phyloP scores from a whole-genome alignment of 2,797 vertebrate genomes.

The Enteromius viviparus region DNA sequence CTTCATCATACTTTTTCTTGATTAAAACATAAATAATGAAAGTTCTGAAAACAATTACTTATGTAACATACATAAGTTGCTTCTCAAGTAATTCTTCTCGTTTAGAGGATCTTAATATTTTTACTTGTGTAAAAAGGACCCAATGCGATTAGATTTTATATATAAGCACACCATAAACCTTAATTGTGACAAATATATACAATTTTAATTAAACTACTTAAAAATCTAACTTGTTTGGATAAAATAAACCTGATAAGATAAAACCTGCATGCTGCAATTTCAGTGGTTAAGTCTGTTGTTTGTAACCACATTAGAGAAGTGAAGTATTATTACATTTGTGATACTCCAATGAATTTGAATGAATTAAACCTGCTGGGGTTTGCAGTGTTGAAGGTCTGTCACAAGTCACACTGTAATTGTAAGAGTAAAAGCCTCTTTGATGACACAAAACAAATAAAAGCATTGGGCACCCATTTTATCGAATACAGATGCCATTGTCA shows the following conservation, averaged over 20 bases:
- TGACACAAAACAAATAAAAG: slow-evolving; percentile 31
- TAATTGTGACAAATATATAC: not conserved
- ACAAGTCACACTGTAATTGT: not conserved
- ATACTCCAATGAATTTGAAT: not conserved
- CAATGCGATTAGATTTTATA: not conserved
- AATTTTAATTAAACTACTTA: not conserved
- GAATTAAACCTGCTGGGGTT: not conserved
- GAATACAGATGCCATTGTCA: not conserved
- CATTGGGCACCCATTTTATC: not conserved
- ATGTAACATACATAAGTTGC: not conserved
- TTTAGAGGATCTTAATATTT: not conserved
- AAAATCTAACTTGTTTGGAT: not conserved
- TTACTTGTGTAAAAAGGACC: not conserved
- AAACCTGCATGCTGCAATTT: not conserved
- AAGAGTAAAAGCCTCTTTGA: slow-evolving; percentile 23
- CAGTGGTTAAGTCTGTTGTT: not conserved
- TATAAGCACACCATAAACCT: not conserved
- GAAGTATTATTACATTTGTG: not conserved
- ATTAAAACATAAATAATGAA: not conserved
- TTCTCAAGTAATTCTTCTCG: not conserved
- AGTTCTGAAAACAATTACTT: not conserved
- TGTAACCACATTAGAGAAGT: no score
- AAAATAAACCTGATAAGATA: not conserved
- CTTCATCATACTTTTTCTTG: not conserved
- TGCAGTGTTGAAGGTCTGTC: not conserved